Evolutionary conservation across 2,797 vertebrate genomes (phyloP), one percentile per base, ranked within the genome.

Genomic region (Sebastes hubbsi): DNA sequence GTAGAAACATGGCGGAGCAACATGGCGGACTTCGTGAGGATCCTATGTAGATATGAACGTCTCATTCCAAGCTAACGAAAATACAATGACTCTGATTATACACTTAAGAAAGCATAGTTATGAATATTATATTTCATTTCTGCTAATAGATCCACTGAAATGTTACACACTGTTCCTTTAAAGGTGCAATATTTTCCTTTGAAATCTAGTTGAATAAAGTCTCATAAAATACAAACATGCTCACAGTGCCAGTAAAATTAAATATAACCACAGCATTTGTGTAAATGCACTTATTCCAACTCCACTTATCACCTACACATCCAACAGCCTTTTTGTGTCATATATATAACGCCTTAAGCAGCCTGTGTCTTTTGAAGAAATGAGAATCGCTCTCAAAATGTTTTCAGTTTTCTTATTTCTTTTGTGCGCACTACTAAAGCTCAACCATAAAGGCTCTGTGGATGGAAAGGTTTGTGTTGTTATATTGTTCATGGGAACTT

Each of bases 401-500:
- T 32, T 64, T 36, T 25, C 1, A 29, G 67, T 56, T 46, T 5
- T 22, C 8, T 13, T n/a, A 2, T 1, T 24, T 64, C 16, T 58
- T 29, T 24, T n/a, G 14, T 36, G 34, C 62, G 18, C 34, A 16
- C 75, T 72, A 72, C 49, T 71, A 72, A 83, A 67, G 66, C 32
- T 30, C 46, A 66, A 32, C 46, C 65, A 60, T 52, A 6, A 42
- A 56, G 25, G 49, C 69, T 67, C 36, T 36, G n/a, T 56, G 58
- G 68, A 54, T 72, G 59, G 72, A 86, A 75, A 62, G 14, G 20
- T 38, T 78, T 3, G 6, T 27, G 25, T 25, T 25, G 25, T 25
- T 25, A 62, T 60, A 59, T 32, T 73, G 74, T 82, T 82, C 77
- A 70, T 74, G 77, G 62, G 72, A 90, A 83, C 87, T 65, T 85